These are phyloP conservation scores for Oreamnos americanus DNA, from an alignment of 2,113 vertebrate genomes.

Conservation along the genomic window DNA sequence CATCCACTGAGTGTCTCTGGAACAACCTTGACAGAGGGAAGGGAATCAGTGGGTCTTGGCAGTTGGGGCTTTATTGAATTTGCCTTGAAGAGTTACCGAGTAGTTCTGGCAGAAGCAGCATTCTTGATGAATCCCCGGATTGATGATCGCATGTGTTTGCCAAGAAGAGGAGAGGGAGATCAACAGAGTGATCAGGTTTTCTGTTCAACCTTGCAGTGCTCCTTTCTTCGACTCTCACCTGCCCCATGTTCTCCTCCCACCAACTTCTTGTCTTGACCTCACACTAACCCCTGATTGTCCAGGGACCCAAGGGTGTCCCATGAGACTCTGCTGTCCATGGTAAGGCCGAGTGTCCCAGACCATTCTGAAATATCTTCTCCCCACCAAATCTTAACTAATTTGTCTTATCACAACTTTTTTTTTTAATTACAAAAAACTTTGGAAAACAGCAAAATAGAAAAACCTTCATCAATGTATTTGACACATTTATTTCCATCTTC, in stretches of 20 bases:
- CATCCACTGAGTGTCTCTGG: not conserved
- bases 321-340: not conserved
- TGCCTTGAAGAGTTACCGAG: not conserved
- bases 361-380: not conserved
- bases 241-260: not conserved
- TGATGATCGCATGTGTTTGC: not conserved
- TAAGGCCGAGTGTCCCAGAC: not conserved
- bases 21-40: not conserved
- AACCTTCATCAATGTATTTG: not conserved
- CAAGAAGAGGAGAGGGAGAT: not conserved
- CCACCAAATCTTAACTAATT: not conserved
- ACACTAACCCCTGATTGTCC: accelerated
- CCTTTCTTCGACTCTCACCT: not conserved
- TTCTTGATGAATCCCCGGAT: not conserved
- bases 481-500: not conserved
- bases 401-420: not conserved
- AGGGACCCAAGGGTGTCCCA: not conserved
- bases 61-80: not conserved
- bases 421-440: not conserved
- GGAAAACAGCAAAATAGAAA: not conserved
- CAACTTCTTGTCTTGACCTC: not conserved
- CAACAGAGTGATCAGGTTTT: not conserved
- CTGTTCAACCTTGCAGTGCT: not conserved
- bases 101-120: not conserved
- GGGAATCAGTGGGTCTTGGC: not conserved